Percentiles rank a stretch among this genome's conserved stretches.
Evolutionary conservation across 2,113 vertebrate genomes (phyloP).

Genomic region (Recurvirostra avosetta): DNA sequence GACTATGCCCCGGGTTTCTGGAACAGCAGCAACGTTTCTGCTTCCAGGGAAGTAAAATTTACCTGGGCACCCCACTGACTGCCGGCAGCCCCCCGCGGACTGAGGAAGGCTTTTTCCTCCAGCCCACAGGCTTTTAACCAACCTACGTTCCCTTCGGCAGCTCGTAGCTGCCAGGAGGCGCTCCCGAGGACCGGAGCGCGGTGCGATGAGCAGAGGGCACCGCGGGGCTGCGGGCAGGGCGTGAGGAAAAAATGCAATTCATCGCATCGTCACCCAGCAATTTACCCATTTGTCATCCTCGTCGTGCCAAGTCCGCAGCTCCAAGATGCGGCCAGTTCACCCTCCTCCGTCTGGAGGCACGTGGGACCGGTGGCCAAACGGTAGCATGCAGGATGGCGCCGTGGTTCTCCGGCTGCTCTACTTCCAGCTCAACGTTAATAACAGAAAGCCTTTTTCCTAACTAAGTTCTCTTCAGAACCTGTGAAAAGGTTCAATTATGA

Average conservation of each 20-base stretch:
- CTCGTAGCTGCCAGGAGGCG: background rate
- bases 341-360: background rate
- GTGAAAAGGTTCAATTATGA: background rate
- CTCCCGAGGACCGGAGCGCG: background rate
- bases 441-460: background rate
- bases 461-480: background rate
- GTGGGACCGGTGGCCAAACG: background rate
- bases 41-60: background rate
- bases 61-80: background rate
- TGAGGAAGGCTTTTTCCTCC: background rate
- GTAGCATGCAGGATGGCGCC: too few species aligned
- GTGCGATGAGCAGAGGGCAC: background rate
- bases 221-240: rapidly evolving
- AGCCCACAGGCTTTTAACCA: background rate
- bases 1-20: background rate
- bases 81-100: background rate
- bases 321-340: rapidly evolving
- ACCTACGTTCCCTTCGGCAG: background rate
- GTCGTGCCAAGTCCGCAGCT: background rate
- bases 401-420: background rate
- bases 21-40: background rate
- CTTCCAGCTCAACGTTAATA: background rate
- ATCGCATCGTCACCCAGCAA: rapidly evolving
- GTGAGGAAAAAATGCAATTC: background rate
- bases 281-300: background rate